Base-by-base conservation (phyloP, 2,888 invertebrate species). In the Drosophila nr. fundita region DNA sequence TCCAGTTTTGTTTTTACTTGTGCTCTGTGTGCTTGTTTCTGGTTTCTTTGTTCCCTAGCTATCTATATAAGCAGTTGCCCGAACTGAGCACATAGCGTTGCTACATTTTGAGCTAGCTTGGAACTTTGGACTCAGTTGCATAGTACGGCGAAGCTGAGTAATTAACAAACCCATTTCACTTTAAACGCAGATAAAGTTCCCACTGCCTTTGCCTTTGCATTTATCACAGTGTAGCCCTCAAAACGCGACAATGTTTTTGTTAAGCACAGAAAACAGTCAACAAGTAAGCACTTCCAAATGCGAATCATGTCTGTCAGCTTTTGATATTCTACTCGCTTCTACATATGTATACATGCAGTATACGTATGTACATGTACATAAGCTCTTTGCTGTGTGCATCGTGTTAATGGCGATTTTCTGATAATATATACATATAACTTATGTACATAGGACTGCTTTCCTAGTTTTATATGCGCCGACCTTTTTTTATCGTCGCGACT, bases 1-100 rank as follows among this genome's bases (percentile, higher is more conserved):
- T 80, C 76, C 70, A 82, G 80, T 86, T 85, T 79, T 76, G 69
- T 60, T 64, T 72, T 87, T 73, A 68, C 67, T 78, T 76, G 67
- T 71, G 60, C 67, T 70, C 67, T 74, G 55, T 62, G 73, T 72
- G 67, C 62, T 77, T 54, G 53, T 77, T 80, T 84, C 71, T 81
- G 73, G 78, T 90, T 86, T 87, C 90, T 87, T 87, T 87, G 90
- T 87, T 89, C 89, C 84, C 77, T 1, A 64, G 65, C 70, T 63
- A 66, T 66, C 63, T 63, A 80, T 74, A 71, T 78, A 72, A 78
- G 72, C 67, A 59, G 48, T 77, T 67, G 63, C 48, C 15, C 40
- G 72, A 45, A 45, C 21, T 45, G 45, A 45, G 15, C 45, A 45
- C 21, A 27, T 59, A 61, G 81, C 50, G 78, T 78, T 78, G 81